Base-by-base conservation (phyloP, 37 sponge, comb jelly and placozoan genomes). In the Haliclona indistincta region DNA sequence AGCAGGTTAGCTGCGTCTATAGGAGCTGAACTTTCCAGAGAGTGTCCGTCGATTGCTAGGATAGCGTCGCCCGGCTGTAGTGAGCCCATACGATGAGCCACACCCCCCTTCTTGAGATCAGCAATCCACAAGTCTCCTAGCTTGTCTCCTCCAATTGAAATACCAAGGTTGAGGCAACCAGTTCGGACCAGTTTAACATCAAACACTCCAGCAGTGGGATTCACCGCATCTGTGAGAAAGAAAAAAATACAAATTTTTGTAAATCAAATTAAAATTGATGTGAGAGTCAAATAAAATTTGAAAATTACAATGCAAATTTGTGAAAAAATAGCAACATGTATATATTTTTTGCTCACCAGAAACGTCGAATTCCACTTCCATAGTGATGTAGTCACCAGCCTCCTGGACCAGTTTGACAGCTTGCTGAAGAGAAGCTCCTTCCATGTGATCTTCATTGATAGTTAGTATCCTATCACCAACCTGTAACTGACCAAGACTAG, bases 91-190 rank as follows among this genome's bases (percentile, higher is more conserved):
- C 96, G 82, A 65, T 75, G 81, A 0, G 96, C 96, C 6, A 88
- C 75, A 4, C 96, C 96, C 45, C 96, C 96, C 33, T 95, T 91
- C 77, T 95, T 95, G 32, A 95, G 43, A 20, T 81, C 81, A 20
- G 88, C 73, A 30, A 95, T 91, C 96, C 96, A 95, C n/a, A n/a
- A n/a, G n/a, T n/a, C n/a, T n/a, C n/a, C n/a, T 3, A 95, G 77
- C 19, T 77, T 74, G 38, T 81, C 88, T 80, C 96, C 92, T 78
- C 91, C 88, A 37, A 95, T 87, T 4, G 89, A 91, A 41, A 95
- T 88, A 35, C 96, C 96, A 20, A 95, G 81, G 29, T 75, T 76
- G 36, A 84, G 76, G 33, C 76, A 74, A 20, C 82, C 71, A 5
- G 77, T 84, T 56, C 82, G 80, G 43, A 80, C 43, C 35, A 95